Conservation (phyloP, 2,113 vertebrate genomes). For the Hypocryptadius cinnamomeus region DNA sequence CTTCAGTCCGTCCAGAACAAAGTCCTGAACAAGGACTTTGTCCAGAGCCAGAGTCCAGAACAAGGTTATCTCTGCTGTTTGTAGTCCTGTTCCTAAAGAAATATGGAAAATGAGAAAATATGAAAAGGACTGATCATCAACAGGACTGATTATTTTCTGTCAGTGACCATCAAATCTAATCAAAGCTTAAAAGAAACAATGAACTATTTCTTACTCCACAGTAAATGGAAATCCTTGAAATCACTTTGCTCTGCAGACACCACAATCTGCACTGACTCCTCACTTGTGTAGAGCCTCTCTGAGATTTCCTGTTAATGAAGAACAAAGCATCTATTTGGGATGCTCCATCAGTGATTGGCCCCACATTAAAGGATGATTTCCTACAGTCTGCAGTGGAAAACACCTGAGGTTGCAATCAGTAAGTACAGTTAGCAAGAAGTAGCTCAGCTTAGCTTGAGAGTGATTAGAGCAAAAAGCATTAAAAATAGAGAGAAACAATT, state of each 20-base stretch:
- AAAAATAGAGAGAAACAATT: not conserved
- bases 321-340: not conserved
- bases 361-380: not conserved
- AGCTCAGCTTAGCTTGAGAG: not conserved
- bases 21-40: too few species aligned
- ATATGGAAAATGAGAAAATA: not conserved
- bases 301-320: not conserved
- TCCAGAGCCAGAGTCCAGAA: too few species aligned
- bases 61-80: not conserved
- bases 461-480: not conserved
- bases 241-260: not conserved
- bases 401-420: not conserved
- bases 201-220: not conserved
- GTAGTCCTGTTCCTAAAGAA: not conserved
- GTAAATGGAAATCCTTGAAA: not conserved
- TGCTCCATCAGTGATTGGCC: not conserved
- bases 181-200: not conserved
- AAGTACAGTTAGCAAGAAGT: not conserved
- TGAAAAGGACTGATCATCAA: not conserved
- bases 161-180: not conserved
- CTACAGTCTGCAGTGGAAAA: not conserved
- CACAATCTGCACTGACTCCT: not conserved
- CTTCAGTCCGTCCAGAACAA: not conserved
- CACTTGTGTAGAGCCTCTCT: not conserved
- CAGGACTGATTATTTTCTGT: not conserved